Base-by-base conservation (phyloP, 2,797 vertebrate species). In the Muscicapa comitata region DNA sequence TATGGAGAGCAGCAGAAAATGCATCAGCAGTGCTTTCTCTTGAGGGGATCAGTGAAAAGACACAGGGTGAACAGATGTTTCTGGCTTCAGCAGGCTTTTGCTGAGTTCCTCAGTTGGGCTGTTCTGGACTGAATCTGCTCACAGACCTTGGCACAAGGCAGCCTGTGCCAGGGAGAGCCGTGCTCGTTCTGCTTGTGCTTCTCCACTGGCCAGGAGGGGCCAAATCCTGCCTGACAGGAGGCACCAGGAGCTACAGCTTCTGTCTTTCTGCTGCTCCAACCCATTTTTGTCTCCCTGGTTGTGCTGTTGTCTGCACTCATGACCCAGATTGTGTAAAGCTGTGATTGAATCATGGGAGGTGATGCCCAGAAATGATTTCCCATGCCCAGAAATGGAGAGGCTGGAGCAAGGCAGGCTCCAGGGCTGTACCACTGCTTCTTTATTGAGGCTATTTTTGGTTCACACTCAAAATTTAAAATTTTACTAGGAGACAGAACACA, bases 291-390 rank as follows among this genome's bases (percentile, higher is more conserved):
- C 15, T 87, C 12, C 9, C n/a, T 75, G 70, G 14, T 3, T 1
- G 7, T 40, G 43, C 33, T 65, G 54, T 31, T 65, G 50, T 68
- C 35, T 71, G 51, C 7, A 4, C n/a, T 61, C 17, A 31, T 0
- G 6, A n/a, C 9, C 9, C 0, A 7, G 57, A 31, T 45, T 0
- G 0, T 37, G 33, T 43, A 67, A 76, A 87, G 17, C 43, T 68
- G 48, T 50, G 23, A 17, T 17, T 66, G 77, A 66, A 25, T 68
- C 8, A 8, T 3, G 1, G 51, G 35, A 75, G 21, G 19, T 37
- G 40, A 55, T 47, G 51, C 61, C 61, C 50, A 66, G 40, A 26
- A 38, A 47, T 65, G 2, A 54, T 59, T 87, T 73, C 48, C 25
- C 3, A 7, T 20, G 58, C 26, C 8, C 35, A 9, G 47, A 51